Evolutionary conservation across 2,888 invertebrate genomes (phyloP).

Genomic region (Lutraria lutraria): DNA sequence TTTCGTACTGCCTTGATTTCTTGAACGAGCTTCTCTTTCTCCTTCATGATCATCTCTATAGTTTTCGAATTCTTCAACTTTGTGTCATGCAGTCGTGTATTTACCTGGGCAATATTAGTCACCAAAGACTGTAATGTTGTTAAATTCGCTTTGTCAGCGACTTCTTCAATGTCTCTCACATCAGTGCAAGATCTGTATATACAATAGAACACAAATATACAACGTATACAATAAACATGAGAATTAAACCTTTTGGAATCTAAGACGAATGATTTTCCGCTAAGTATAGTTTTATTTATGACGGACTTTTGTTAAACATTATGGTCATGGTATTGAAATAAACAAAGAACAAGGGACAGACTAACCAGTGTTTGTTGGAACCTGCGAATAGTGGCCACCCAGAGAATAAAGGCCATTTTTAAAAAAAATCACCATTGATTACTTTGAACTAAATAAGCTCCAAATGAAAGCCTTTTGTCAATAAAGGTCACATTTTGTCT

Average conservation of each 20-base stretch:
- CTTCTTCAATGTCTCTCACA: not conserved
- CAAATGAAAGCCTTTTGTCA: too few species aligned
- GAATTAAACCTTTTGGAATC: too few species aligned
- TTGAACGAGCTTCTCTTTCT: not conserved
- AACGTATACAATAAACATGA: too few species aligned
- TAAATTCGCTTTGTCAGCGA: not conserved
- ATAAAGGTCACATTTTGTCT: too few species aligned
- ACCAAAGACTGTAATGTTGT: conserved; percentile 4
- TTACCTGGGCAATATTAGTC: not conserved
- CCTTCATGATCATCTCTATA: not conserved
- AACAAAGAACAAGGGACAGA: not conserved
- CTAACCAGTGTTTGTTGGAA: too few species aligned
- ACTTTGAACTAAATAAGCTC: too few species aligned
- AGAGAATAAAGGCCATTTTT: too few species aligned
- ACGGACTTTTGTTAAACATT: not conserved
- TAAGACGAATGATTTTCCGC: too few species aligned
- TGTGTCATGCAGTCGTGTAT: not conserved
- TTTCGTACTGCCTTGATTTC: not conserved
- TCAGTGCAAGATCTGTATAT: not conserved
- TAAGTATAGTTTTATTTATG: too few species aligned
- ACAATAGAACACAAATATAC: too few species aligned
- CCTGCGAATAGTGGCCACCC: too few species aligned
- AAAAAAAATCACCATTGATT: too few species aligned
- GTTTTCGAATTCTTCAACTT: not conserved
- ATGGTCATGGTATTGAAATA: not conserved